These are phyloP conservation scores for Scolanthus callimorphus DNA, from an alignment of 92 coral and sea anemone species.

Conservation along the genomic window DNA sequence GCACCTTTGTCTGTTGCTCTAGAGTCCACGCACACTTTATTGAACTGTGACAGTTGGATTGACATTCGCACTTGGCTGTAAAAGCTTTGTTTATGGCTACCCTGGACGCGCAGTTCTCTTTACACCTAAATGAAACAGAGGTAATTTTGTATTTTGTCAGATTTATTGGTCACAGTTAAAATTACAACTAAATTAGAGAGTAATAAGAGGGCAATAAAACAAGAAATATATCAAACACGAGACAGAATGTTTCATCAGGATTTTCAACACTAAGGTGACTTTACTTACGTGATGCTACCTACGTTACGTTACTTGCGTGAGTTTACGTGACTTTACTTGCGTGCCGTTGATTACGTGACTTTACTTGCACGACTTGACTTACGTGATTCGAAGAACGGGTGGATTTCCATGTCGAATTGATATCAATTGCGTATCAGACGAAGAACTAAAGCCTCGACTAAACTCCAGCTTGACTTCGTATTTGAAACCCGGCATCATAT, in stretches of 20 bases:
- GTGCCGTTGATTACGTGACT: not conserved
- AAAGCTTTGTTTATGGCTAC: not conserved
- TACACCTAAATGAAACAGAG: not conserved
- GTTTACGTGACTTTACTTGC: no score
- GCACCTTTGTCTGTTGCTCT: not conserved
- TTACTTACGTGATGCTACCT: no score
- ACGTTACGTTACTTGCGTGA: no score
- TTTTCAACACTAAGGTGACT: no score
- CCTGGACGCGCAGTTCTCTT: not conserved
- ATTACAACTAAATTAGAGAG: no score
- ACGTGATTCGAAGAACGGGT: not conserved
- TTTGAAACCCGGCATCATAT: not conserved
- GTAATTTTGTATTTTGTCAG: no score
- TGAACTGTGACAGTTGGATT: not conserved
- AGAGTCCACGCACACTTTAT: not conserved
- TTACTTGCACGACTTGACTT: not conserved
- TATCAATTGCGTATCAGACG: not conserved
- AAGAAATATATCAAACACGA: no score
- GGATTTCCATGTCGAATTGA: not conserved
- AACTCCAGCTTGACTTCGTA: not conserved
- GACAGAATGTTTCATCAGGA: no score
- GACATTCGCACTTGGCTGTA: not conserved
- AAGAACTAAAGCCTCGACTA: not conserved
- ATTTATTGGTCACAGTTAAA: no score
- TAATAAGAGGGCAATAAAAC: no score